phyloP scores from a whole-genome alignment of 2,888 invertebrate genomes.

The Ochlodes sylvanus region DNA sequence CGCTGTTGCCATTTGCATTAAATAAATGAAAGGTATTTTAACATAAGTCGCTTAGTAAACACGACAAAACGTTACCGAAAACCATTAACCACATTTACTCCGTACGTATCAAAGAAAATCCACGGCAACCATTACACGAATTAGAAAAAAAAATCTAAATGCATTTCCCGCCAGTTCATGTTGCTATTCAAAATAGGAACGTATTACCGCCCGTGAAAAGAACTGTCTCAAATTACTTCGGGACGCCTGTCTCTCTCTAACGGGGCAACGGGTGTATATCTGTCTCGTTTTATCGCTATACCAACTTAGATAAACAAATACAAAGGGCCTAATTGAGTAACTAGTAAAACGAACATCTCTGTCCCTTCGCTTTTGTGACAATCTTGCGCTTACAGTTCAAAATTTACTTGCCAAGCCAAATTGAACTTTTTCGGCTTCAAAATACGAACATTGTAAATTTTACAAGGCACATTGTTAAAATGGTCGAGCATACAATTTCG shows the following conservation, averaged over 20 bases:
- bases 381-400: conserved; percentile 46
- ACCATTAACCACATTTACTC: conserved; percentile 55
- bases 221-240: conserved; percentile 84
- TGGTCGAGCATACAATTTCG: conserved; percentile 71
- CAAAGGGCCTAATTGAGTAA: conserved; percentile 86
- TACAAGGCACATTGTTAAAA: conserved; percentile 22
- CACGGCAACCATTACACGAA: conserved; percentile 73
- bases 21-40: conserved; percentile 30
- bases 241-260: conserved; percentile 58
- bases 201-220: conserved; percentile 82
- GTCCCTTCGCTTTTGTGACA: conserved; percentile 75
- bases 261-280: conserved; percentile 45
- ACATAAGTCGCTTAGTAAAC: conserved; percentile 36
- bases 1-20: conserved; percentile 28
- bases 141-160: conserved; percentile 76
- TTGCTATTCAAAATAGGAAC: conserved; percentile 84
- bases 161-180: conserved; percentile 82
- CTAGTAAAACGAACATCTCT: conserved; percentile 83
- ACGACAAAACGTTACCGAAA: conserved; percentile 42
- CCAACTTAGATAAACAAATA: conserved; percentile 85
- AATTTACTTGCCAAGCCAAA: conserved; percentile 43
- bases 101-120: conserved; percentile 77
- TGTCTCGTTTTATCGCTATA: conserved; percentile 69
- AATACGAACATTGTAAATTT: conserved; percentile 40
- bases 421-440: conserved; percentile 45